phyloP scores from a whole-genome alignment of 1,140 invertebrate genomes.

The Drosophila baimaii region DNA sequence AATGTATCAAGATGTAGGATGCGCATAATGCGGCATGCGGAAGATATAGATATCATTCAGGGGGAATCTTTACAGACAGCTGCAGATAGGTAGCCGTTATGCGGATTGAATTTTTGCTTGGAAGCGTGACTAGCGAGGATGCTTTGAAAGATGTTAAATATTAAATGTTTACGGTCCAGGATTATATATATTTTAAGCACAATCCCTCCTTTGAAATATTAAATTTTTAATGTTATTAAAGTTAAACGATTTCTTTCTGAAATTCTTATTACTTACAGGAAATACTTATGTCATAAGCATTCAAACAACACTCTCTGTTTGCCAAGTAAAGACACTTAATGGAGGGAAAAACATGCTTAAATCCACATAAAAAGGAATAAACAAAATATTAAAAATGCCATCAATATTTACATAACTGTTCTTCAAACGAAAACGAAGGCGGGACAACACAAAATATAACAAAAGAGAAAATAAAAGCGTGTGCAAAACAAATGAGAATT shows the following conservation, averaged over 20 bases:
- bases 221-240: neutral
- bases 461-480: conserved; percentile 5
- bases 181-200: neutral
- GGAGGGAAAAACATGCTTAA: neutral
- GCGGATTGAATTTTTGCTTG: neutral
- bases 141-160: no score
- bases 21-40: neutral
- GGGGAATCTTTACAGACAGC: neutral
- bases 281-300: conserved; percentile 1
- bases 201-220: neutral
- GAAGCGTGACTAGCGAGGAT: no score
- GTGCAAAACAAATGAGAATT: conserved; percentile 12
- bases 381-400: conserved; percentile 7
- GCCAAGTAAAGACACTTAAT: conserved; percentile 1
- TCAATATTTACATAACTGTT: conserved; percentile 48
- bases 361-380: neutral
- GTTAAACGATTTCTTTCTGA: neutral
- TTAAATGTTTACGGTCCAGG: no score
- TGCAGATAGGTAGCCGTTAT: neutral
- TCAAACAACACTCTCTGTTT: neutral
- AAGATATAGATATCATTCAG: conserved; percentile 1
- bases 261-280: conserved; percentile 6
- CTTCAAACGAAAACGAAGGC: conserved; percentile 48
- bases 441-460: neutral
- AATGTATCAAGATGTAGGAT: neutral